Evolutionary conservation across 2,888 invertebrate species (phyloP).

Genomic region (Drosophila infuscata): DNA sequence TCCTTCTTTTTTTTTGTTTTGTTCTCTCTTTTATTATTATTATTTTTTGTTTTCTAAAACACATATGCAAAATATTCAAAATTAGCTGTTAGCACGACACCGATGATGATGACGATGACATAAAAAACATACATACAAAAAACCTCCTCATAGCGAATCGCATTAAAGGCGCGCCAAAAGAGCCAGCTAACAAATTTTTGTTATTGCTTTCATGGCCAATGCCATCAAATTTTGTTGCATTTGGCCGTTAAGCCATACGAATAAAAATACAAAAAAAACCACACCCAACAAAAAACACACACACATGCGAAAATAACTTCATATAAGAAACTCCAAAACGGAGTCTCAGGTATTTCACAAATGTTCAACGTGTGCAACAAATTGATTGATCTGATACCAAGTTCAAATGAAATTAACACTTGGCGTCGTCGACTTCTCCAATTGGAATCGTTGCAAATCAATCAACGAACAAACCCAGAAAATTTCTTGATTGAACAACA

Average conservation of each 20-base stretch:
- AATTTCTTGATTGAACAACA: conserved; percentile 33
- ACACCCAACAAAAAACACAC: background rate
- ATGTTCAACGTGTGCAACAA: conserved; percentile 45
- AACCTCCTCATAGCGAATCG: conserved; percentile 33
- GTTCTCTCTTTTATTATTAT: conserved; percentile 1
- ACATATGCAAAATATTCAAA: conserved; percentile 74
- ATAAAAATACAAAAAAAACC: background rate
- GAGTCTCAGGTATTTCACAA: background rate
- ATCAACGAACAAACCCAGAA: conserved; percentile 56
- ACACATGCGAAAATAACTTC: conserved; percentile 3
- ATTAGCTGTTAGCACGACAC: conserved; percentile 73
- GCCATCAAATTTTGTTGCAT: conserved; percentile 66
- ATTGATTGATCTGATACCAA: conserved; percentile 71
- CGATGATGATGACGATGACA: conserved; percentile 30
- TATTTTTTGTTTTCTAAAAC: conserved; percentile 27
- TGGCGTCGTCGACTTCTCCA: conserved; percentile 1
- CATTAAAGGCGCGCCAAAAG: conserved; percentile 56
- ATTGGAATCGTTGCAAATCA: conserved; percentile 64
- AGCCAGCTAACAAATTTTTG: conserved; percentile 13
- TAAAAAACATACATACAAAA: background rate
- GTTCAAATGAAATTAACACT: conserved; percentile 47
- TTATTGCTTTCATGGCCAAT: conserved; percentile 56
- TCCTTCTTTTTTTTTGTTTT: conserved; percentile 12
- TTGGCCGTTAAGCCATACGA: conserved; percentile 32
- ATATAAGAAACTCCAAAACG: conserved; percentile 22